Evolutionary conservation across 2,888 invertebrate genomes (phyloP), one percentile per base, ranked within the genome.

Genomic region (Andricus curvator): DNA sequence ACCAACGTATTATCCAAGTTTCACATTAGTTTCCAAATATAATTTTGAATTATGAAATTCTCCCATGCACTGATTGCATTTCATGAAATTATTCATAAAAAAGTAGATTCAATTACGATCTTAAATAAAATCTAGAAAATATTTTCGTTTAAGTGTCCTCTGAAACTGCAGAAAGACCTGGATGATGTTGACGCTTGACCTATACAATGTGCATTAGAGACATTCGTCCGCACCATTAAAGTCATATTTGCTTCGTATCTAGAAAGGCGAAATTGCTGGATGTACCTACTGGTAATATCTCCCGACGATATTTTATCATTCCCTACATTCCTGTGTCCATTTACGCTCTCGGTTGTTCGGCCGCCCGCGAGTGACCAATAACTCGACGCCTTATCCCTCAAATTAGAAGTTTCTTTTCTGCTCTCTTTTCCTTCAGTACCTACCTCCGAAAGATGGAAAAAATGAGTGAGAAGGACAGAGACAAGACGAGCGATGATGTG

Each of bases 321-420:
- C 77, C 77, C 67, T 56, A 79, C 78, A 86, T 88, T 85, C 84
- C 82, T 80, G 76, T 78, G 78, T 84, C 86, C 85, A 87, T 88
- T 87, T 88, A 86, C 84, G 87, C 85, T 77, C 82, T 84, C 78
- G 84, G 81, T 84, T 82, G 82, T 84, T 83, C 78, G 70, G 81
- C 81, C 80, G 77, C 83, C 79, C 80, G 82, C 82, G 84, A 88
- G 88, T 88, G 87, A 88, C 88, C 88, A 88, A 90, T 89, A 90
- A 90, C 87, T 88, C 87, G 86, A 83, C 83, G 88, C 84, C 86
- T 89, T 88, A 89, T 88, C 88, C 88, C 85, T 84, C 86, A 88
- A 89, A 89, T 89, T 89, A 89, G 89, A 86, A 86, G 84, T 85
- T 83, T 83, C 87, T 67, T 79, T 62, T 68, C 80, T 78, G 74